Percentiles rank a stretch among this genome's conserved stretches.
Conservation (phyloP, 2,888 invertebrate species). For the Hemithea aestivaria region DNA sequence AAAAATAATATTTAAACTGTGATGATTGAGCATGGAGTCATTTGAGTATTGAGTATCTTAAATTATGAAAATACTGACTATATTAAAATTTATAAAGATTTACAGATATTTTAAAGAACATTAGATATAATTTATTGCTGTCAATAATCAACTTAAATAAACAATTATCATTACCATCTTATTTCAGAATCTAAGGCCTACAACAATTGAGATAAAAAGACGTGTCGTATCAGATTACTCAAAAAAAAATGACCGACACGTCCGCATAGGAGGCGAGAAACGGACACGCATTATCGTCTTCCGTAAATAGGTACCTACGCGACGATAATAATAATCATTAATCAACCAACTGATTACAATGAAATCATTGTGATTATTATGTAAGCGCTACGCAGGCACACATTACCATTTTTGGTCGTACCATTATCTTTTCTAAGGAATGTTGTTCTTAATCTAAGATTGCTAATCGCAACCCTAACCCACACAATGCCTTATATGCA, state of each 20-base stretch:
- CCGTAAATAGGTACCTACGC: slow-evolving; percentile 5
- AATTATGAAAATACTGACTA: too few relatives aligned
- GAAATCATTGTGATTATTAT: slow-evolving; percentile 14
- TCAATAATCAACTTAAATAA: too few relatives aligned
- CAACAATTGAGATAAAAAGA: slow-evolving; percentile 18
- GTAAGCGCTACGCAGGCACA: slow-evolving; percentile 3
- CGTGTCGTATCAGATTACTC: slow-evolving; percentile 42
- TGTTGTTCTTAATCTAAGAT: slow-evolving; percentile 10
- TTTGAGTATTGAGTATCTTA: too few relatives aligned
- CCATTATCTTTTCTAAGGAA: slow-evolving; percentile 15
- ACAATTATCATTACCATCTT: too few relatives aligned
- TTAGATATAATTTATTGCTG: too few relatives aligned
- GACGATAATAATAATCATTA: slow-evolving; percentile 14
- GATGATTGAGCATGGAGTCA: too few relatives aligned
- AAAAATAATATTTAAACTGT: too few relatives aligned
- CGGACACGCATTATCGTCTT: slow-evolving; percentile 36
- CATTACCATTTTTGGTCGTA: slow-evolving; percentile 9
- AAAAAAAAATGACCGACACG: slow-evolving; percentile 34
- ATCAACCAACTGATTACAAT: slow-evolving; percentile 11
- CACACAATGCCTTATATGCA: slow-evolving; percentile 5
- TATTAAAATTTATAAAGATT: too few relatives aligned
- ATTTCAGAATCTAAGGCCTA: background rate
- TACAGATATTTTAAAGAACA: too few relatives aligned
- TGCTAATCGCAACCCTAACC: slow-evolving; percentile 3
- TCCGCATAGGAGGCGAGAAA: slow-evolving; percentile 26